These are phyloP conservation scores for Sialia sialis DNA, from an alignment of 2,113 vertebrate genomes.

Conservation along the genomic window DNA sequence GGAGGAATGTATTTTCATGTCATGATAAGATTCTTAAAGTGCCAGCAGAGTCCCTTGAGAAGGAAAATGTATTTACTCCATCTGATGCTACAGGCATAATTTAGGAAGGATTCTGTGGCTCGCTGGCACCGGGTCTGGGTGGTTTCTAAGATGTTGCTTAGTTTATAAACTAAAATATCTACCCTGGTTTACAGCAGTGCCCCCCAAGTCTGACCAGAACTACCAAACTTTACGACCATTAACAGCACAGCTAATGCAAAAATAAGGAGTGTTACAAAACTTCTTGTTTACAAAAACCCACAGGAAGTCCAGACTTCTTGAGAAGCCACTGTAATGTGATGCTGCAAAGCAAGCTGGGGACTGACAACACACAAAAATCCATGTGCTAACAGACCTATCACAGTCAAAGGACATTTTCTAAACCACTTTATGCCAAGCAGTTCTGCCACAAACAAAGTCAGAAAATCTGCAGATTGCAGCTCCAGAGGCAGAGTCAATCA, in stretches of 20 bases:
- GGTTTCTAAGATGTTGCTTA: background rate
- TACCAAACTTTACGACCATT: background rate
- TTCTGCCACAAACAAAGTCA: background rate
- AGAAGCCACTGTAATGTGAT: background rate
- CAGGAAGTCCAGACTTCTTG: background rate
- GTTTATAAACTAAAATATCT: background rate
- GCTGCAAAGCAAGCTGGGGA: background rate
- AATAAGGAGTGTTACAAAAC: background rate
- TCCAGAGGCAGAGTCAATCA: background rate
- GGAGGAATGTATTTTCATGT: background rate
- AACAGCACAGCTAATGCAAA: background rate
- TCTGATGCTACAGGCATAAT: background rate
- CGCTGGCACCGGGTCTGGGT: fast-evolving
- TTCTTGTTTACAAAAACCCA: conserved; percentile 7
- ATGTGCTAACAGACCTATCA: background rate
- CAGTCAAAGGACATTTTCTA: background rate
- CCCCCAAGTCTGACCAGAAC: background rate
- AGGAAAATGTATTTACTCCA: background rate
- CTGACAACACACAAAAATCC: background rate
- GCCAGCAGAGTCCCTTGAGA: background rate
- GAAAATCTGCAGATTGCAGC: background rate
- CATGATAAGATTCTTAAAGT: background rate
- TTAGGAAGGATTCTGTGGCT: background rate
- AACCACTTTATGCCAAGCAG: background rate
- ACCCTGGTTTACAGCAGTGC: background rate